Conservation (phyloP, 2,113 vertebrate genomes). For the Thunnus thynnus region DNA sequence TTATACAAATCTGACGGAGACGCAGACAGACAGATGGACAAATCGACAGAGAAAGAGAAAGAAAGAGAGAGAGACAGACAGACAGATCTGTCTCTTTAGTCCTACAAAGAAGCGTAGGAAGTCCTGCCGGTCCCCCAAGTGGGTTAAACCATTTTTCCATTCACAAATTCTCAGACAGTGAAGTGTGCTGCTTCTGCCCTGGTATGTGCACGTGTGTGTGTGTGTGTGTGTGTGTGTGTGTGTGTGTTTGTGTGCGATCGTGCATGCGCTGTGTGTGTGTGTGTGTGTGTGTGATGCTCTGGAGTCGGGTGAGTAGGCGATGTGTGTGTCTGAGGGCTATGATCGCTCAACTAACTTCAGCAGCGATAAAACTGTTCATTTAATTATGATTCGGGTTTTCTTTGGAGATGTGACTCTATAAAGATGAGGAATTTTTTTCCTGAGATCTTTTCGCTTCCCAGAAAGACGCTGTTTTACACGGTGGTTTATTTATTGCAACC, state of each 20-base stretch:
- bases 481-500: not conserved
- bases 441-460: not conserved
- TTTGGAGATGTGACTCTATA: not conserved
- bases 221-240: no score
- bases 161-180: constrained; percentile 85
- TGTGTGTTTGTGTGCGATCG: constrained; percentile 12
- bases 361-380: not conserved
- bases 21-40: not conserved
- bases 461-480: not conserved
- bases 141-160: constrained; percentile 82
- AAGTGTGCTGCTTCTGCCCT: constrained; percentile 61
- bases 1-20: not conserved
- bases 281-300: constrained; percentile 6
- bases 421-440: not conserved
- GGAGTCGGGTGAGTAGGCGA: constrained; percentile 43
- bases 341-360: not conserved
- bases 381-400: not conserved
- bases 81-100: constrained; percentile 22
- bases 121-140: constrained; percentile 63
- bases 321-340: constrained; percentile 14
- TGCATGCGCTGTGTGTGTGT: not conserved
- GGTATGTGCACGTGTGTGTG: constrained; percentile 24
- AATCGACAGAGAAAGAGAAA: no score
- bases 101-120: constrained; percentile 58
- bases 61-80: constrained; percentile 2